phyloP scores from a whole-genome alignment of 2,888 invertebrate genomes.

The Nyleta sp. region DNA sequence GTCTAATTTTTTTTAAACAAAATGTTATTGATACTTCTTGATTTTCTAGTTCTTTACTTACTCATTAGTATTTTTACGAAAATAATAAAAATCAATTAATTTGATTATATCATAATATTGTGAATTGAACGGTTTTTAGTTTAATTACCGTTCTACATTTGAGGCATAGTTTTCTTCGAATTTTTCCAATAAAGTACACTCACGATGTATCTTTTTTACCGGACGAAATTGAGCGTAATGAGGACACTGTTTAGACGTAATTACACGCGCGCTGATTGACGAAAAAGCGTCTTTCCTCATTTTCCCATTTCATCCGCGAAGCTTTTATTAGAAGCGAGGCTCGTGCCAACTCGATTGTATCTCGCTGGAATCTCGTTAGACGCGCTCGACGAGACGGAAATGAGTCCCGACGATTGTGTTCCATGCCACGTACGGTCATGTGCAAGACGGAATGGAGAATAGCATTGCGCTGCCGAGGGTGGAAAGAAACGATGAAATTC shows the following conservation, averaged over 20 bases:
- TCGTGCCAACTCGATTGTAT: conserved; percentile 70
- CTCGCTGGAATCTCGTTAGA: conserved; percentile 69
- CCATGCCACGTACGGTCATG: conserved; percentile 56
- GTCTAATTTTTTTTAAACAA: too few relatives aligned
- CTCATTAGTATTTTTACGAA: too few relatives aligned
- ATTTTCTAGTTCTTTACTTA: too few relatives aligned
- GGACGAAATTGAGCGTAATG: conserved; percentile 24
- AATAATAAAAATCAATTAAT: too few relatives aligned
- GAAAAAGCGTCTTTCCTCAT: conserved; percentile 58
- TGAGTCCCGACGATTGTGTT: conserved; percentile 67
- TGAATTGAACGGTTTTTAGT: too few relatives aligned
- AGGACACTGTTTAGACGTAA: conserved; percentile 39
- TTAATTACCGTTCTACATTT: too few relatives aligned
- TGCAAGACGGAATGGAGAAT: conserved; percentile 58
- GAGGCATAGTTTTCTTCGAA: too few relatives aligned
- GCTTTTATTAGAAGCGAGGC: conserved; percentile 65
- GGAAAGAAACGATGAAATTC: conserved; percentile 51
- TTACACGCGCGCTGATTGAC: conserved; percentile 49
- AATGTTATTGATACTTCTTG: too few relatives aligned
- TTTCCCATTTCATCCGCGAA: conserved; percentile 59
- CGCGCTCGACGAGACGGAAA: conserved; percentile 69
- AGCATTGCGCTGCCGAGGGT: conserved; percentile 40
- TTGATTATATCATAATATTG: too few relatives aligned
- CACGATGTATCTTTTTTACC: neutral
- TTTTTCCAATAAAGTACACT: neutral